These are phyloP conservation scores for Melanostoma scalare DNA, from an alignment of 2,888 invertebrate genomes.

Conservation along the genomic window DNA sequence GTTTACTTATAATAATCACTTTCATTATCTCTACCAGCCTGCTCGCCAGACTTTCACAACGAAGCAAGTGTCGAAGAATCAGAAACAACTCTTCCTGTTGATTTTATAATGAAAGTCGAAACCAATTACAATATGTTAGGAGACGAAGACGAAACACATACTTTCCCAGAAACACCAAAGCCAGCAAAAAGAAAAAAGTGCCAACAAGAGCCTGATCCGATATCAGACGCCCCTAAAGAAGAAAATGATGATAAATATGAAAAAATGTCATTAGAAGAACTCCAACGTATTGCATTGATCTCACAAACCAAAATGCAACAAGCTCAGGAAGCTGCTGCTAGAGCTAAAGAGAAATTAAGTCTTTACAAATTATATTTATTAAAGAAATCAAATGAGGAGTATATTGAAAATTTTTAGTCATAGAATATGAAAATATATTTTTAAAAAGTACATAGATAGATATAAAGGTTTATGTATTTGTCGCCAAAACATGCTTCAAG, in stretches of 20 bases:
- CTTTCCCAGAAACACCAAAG: background rate
- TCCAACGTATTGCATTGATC: constrained; percentile 13
- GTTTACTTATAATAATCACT: too few species aligned
- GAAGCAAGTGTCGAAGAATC: background rate
- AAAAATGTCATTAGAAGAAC: constrained; percentile 16
- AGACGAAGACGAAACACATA: constrained; percentile 3
- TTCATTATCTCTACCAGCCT: background rate
- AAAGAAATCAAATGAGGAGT: background rate
- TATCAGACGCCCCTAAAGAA: background rate
- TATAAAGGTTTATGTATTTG: too few species aligned
- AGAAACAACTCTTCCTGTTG: background rate
- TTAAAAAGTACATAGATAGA: too few species aligned
- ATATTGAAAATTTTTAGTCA: background rate
- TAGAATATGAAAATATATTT: too few species aligned
- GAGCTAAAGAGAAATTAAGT: constrained; percentile 20
- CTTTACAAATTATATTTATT: constrained; percentile 22
- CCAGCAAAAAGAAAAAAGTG: background rate
- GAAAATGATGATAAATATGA: background rate
- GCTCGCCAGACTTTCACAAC: background rate
- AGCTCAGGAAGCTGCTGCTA: constrained; percentile 16
- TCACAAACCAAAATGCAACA: constrained; percentile 24
- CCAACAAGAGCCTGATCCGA: background rate
- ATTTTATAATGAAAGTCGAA: background rate
- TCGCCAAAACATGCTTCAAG: too few species aligned
- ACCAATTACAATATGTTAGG: background rate